Percentiles rank a stretch among this genome's conserved stretches.
Conservation (phyloP, 2,888 invertebrate genomes). For the Chymomyza fuscimana region DNA sequence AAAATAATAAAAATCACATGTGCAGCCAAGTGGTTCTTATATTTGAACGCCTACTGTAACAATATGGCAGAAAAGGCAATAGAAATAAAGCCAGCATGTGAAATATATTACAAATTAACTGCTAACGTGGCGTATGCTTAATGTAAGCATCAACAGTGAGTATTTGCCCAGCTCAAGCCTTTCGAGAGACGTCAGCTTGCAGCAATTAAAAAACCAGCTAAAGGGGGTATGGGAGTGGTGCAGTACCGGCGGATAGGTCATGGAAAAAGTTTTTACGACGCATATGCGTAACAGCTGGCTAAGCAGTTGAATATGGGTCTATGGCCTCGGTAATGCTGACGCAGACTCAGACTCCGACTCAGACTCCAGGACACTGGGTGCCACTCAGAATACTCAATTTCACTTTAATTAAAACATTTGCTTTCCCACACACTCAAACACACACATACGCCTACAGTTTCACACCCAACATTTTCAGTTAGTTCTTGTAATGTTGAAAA, state of each 20-base stretch:
- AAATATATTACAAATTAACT: conserved; percentile 72
- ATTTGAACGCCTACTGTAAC: not conserved
- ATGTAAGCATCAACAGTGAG: conserved; percentile 48
- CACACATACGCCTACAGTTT: not conserved
- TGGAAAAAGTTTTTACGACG: conserved; percentile 62
- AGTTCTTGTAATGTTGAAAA: conserved; percentile 60
- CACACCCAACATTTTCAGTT: conserved; percentile 57
- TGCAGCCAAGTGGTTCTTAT: not conserved
- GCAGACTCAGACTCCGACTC: conserved; percentile 12
- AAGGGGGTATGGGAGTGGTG: not conserved
- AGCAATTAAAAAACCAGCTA: conserved; percentile 14
- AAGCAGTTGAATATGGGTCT: conserved; percentile 38
- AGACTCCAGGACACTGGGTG: conserved; percentile 4
- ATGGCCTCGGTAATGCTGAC: conserved; percentile 26
- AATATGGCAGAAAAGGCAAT: not conserved
- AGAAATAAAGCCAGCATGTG: conserved; percentile 44
- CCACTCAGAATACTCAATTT: conserved; percentile 73
- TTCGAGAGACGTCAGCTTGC: conserved; percentile 10
- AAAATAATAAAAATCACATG: not conserved
- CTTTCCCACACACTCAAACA: conserved; percentile 20
- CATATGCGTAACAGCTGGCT: conserved; percentile 73
- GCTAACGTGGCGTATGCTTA: conserved; percentile 69
- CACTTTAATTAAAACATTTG: conserved; percentile 76
- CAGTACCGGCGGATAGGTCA: conserved; percentile 14
- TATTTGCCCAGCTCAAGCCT: conserved; percentile 57